phyloP scores from a whole-genome alignment of 2,113 vertebrate species.

The Pteruthius melanotis region DNA sequence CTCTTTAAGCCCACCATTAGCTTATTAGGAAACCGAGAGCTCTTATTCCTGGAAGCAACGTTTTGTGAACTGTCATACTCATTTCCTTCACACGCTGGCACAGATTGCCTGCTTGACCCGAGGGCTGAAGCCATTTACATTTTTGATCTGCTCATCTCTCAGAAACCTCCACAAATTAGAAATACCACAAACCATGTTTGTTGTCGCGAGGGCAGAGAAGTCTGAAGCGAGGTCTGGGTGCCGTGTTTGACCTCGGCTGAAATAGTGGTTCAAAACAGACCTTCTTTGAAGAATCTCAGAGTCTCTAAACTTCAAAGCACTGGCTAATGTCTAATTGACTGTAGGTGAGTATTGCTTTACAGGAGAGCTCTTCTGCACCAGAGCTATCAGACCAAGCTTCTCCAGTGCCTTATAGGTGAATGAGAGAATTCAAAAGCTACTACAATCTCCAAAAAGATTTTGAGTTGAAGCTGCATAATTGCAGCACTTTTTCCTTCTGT shows the following conservation, averaged over 20 bases:
- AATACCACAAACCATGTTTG: constrained; percentile 28
- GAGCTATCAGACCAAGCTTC: neutral
- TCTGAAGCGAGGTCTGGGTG: neutral
- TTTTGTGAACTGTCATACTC: constrained; percentile 59
- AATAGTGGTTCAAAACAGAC: neutral
- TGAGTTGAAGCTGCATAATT: neutral
- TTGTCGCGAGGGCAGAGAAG: neutral
- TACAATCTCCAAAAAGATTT: neutral
- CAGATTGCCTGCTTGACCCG: constrained; percentile 56
- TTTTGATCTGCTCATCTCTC: constrained; percentile 57
- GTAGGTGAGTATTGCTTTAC: neutral
- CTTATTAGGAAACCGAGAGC: neutral
- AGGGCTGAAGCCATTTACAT: constrained; percentile 59
- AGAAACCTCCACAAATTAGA: constrained; percentile 38
- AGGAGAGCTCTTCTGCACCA: neutral
- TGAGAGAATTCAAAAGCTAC: neutral
- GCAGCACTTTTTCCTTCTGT: neutral
- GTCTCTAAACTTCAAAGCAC: constrained; percentile 6
- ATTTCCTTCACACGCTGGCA: constrained; percentile 50
- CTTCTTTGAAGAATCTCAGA: constrained; percentile 24
- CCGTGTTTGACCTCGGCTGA: neutral
- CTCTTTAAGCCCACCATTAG: neutral
- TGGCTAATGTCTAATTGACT: neutral
- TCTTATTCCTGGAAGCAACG: constrained; percentile 45
- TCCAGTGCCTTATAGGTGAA: neutral